A percentile compares a stretch with the other conserved stretches of the same genome.
phyloP scores from a whole-genome alignment of 2,797 vertebrate genomes.

The Lithobates sylvaticus region DNA sequence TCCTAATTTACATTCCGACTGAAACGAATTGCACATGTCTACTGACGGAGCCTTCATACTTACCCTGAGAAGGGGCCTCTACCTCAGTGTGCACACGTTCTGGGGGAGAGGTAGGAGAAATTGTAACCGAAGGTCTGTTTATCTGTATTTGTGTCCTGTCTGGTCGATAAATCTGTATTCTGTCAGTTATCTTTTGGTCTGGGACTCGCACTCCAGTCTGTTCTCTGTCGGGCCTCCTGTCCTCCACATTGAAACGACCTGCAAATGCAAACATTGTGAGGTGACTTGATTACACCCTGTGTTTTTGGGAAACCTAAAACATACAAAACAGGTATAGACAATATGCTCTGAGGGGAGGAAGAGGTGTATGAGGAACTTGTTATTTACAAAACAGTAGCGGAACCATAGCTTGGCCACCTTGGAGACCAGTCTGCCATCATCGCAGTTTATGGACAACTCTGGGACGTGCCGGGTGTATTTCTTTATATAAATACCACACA shows the following conservation, averaged over 20 bases:
- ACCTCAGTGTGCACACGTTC: not conserved
- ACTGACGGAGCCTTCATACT: not conserved
- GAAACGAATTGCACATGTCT: too few relatives aligned
- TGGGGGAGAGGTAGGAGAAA: not conserved
- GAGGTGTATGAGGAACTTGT: not conserved
- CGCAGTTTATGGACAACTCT: too few relatives aligned
- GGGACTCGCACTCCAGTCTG: not conserved
- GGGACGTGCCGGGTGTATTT: too few relatives aligned
- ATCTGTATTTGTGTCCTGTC: slow-evolving; percentile 29
- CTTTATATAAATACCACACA: too few relatives aligned
- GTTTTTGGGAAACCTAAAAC: not conserved
- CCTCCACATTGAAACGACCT: slow-evolving; percentile 36
- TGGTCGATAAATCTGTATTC: not conserved
- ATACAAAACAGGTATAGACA: not conserved
- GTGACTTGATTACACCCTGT: not conserved
- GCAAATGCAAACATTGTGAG: not conserved
- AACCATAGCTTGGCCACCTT: too few relatives aligned
- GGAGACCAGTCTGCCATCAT: not conserved
- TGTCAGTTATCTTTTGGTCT: slow-evolving; percentile 9
- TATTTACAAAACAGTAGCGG: too few relatives aligned
- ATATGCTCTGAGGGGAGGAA: not conserved
- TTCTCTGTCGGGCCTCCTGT: slow-evolving; percentile 23
- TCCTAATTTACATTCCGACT: too few relatives aligned
- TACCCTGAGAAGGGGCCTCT: slow-evolving; percentile 34
- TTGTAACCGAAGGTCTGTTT: slow-evolving; percentile 1